Percentiles rank a stretch among this genome's conserved stretches.
These are phyloP conservation scores for Denticeps clupeoides DNA, from an alignment of 2,797 vertebrate genomes.

Conservation along the genomic window DNA sequence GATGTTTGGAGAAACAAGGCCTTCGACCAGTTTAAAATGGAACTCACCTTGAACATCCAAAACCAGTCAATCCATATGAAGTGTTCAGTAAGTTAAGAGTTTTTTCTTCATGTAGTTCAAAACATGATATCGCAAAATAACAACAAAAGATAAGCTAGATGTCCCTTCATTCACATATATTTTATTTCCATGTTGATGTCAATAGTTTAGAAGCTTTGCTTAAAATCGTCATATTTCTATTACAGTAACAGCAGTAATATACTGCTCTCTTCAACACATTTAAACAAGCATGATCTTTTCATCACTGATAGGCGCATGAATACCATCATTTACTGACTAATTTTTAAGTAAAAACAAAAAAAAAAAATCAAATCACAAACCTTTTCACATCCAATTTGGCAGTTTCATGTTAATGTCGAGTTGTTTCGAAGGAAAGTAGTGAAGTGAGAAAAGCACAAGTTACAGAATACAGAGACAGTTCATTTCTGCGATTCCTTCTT, in stretches of 20 bases:
- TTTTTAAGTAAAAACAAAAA: background rate
- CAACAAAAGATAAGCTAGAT: background rate
- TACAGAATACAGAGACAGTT: conserved; percentile 23
- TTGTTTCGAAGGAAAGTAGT: conserved; percentile 11
- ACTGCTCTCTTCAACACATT: background rate
- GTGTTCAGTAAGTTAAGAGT: no score
- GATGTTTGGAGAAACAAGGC: no score
- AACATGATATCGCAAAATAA: background rate
- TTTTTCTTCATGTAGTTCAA: no score
- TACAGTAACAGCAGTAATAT: background rate
- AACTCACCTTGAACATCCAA: no score
- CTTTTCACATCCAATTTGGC: conserved; percentile 25
- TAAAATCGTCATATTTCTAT: background rate
- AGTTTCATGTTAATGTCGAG: conserved; percentile 30
- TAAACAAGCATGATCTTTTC: background rate
- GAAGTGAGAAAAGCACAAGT: conserved; percentile 26
- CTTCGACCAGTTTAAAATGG: no score
- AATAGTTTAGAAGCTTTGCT: background rate
- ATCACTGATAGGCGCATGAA: background rate
- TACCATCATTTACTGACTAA: background rate
- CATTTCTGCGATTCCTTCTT: conserved; percentile 25
- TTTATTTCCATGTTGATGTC: background rate
- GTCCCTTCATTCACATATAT: background rate
- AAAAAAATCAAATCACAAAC: conserved; percentile 21
- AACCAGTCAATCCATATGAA: no score